Conservation (phyloP, 2,888 invertebrate genomes). For the Tenthredo livida region DNA sequence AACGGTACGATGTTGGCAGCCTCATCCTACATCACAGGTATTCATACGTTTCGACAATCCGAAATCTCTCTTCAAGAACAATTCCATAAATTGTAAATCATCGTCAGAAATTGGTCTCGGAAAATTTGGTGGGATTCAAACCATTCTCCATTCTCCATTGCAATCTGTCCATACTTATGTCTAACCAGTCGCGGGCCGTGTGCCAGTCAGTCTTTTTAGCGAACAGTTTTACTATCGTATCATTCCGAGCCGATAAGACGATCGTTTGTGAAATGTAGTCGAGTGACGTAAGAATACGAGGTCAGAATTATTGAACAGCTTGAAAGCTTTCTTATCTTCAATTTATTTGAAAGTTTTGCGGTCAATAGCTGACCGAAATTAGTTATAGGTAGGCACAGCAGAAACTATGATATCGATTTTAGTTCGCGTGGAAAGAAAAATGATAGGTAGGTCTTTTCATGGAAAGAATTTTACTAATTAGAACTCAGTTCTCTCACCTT, state of each 20-base stretch:
- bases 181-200: not conserved
- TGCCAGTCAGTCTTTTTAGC: conserved; percentile 19
- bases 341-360: not conserved
- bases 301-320: not conserved
- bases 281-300: not conserved
- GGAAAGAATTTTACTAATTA: conserved; percentile 6
- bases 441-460: not conserved
- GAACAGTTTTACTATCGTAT: conserved; percentile 9
- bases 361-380: not conserved
- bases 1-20: too few species aligned
- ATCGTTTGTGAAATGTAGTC: not conserved
- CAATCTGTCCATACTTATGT: not conserved
- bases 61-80: not conserved
- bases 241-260: not conserved
- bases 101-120: not conserved
- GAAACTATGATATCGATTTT: not conserved
- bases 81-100: not conserved
- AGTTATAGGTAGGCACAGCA: not conserved
- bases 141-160: not conserved
- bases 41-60: not conserved
- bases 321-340: conserved; percentile 10
- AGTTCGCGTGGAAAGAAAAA: not conserved
- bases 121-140: not conserved
- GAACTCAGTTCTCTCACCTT: not conserved
- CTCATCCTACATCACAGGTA: not conserved